Conservation (phyloP, 1,140 invertebrate species). For the Drosophila sturtevanti region DNA sequence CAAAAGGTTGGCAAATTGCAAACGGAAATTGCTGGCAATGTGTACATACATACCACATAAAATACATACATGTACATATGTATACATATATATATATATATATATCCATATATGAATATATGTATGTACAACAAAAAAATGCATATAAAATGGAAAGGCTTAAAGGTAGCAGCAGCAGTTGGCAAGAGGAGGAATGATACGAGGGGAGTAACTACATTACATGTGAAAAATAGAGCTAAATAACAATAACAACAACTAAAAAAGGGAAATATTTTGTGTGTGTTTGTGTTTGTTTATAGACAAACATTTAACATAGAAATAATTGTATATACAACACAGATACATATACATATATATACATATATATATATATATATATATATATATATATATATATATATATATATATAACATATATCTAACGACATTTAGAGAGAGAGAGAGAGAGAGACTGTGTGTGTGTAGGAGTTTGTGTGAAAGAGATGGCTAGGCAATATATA, state of each 20-base stretch:
- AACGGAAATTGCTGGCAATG: conserved; percentile 66
- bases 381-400: conserved; percentile 30
- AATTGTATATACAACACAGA: conserved; percentile 37
- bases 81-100: conserved; percentile 23
- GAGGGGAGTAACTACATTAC: background rate
- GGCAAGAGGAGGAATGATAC: background rate
- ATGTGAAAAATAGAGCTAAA: conserved; percentile 15
- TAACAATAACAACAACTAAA: conserved; percentile 36
- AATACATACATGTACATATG: background rate
- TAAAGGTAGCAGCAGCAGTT: background rate
- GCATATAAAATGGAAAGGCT: no score
- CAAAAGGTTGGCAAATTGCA: conserved; percentile 43
- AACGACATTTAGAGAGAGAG: conserved; percentile 37
- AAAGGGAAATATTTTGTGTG: conserved; percentile 39
- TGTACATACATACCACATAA: conserved; percentile 12
- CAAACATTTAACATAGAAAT: conserved; percentile 24
- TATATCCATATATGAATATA: no score
- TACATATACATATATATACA: conserved; percentile 18
- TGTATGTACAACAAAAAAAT: no score
- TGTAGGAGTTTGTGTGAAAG: conserved; percentile 22
- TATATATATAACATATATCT: conserved; percentile 43
- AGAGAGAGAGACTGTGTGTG: conserved; percentile 23
- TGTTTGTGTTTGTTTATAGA: conserved; percentile 26
- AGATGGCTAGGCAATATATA: conserved; percentile 49
- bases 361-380: conserved; percentile 30